These are phyloP conservation scores for Hyaena hyaena DNA, from an alignment of 2,113 vertebrate species.

Conservation along the genomic window DNA sequence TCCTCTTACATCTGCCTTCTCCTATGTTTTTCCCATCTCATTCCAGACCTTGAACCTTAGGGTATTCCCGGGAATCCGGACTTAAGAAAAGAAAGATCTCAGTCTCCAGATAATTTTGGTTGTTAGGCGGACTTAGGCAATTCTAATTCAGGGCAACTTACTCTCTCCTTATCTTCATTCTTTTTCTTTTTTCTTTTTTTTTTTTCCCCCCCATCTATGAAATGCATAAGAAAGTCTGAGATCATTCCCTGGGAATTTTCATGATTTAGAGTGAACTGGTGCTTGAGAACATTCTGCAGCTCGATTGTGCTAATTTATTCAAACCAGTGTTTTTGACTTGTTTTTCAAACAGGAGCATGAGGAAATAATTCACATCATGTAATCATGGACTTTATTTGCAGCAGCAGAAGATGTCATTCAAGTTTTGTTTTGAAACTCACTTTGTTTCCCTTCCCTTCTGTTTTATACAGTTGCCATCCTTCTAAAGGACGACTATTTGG, in stretches of 20 bases:
- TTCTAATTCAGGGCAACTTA: not conserved
- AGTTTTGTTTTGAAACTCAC: slow-evolving; percentile 50
- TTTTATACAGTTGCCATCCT: slow-evolving; percentile 93
- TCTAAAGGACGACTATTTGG: slow-evolving; percentile 97
- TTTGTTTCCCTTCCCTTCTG: slow-evolving; percentile 43
- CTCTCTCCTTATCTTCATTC: not conserved
- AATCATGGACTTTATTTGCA: not conserved
- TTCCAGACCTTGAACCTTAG: not conserved
- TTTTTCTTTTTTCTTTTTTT: not conserved
- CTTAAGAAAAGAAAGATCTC: not conserved
- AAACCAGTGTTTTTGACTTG: not conserved
- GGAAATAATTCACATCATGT: not conserved
- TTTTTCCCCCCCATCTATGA: not conserved
- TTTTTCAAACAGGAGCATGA: not conserved
- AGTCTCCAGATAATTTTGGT: not conserved
- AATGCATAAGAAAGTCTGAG: not conserved
- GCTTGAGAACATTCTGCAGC: not conserved
- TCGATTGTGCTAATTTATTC: not conserved
- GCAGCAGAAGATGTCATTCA: not conserved
- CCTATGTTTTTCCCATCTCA: not conserved
- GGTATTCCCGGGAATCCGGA: not conserved
- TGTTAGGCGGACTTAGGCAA: not conserved
- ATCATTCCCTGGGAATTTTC: not conserved
- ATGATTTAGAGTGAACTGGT: not conserved
- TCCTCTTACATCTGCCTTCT: not conserved